Conservation (phyloP, 2,888 invertebrate genomes). For the Myopa testacea region DNA sequence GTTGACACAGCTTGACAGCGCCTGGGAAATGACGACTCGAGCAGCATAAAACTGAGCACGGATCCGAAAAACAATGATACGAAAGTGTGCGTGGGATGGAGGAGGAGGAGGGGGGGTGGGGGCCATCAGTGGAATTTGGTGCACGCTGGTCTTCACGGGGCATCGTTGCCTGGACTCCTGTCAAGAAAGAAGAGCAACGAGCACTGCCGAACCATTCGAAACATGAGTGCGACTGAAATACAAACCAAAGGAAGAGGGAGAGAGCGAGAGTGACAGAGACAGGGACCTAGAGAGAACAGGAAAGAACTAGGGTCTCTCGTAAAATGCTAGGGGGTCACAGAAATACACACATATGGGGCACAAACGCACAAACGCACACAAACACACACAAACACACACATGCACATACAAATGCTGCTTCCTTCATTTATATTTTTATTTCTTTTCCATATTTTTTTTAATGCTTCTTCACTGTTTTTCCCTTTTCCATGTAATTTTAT, state of each 20-base stretch:
- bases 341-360: neutral
- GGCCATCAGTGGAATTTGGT: no score
- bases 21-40: constrained; percentile 14
- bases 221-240: neutral
- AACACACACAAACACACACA: neutral
- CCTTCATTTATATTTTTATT: no score
- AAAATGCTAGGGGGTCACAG: neutral
- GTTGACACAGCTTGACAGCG: neutral
- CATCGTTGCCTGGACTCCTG: no score
- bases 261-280: no score
- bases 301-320: no score
- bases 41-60: neutral
- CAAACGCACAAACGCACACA: neutral
- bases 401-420: neutral
- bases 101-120: neutral
- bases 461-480: neutral
- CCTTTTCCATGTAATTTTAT: neutral
- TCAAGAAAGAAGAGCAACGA: neutral
- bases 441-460: neutral
- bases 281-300: neutral
- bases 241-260: neutral
- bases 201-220: neutral
- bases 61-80: neutral
- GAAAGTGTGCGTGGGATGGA: neutral
- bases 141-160: no score